These are phyloP conservation scores for Dyspetes luteomarginatus DNA, from an alignment of 2,888 invertebrate species.

Conservation along the genomic window DNA sequence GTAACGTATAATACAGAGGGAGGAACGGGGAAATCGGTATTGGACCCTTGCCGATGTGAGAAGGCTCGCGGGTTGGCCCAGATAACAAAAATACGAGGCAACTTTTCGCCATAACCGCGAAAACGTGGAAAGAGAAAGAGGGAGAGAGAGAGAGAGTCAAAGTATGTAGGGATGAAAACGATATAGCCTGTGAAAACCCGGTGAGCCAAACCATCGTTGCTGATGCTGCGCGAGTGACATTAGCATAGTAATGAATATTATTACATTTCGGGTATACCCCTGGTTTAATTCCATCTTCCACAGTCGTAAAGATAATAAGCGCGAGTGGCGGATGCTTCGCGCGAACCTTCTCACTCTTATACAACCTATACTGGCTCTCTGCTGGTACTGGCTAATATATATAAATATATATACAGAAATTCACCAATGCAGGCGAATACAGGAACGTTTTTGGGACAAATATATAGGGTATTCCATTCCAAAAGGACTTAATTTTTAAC, in stretches of 20 bases:
- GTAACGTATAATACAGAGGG: not conserved
- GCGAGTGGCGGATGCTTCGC: constrained; percentile 77
- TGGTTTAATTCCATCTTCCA: constrained; percentile 83
- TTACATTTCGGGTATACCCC: constrained; percentile 83
- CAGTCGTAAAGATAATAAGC: constrained; percentile 84
- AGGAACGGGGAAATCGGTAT: constrained; percentile 45
- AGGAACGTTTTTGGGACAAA: not conserved
- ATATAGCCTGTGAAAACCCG: constrained; percentile 62
- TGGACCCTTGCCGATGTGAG: constrained; percentile 65
- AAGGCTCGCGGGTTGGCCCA: constrained; percentile 75
- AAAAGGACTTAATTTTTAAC: not conserved
- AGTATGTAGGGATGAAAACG: constrained; percentile 30
- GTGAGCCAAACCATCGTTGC: constrained; percentile 60
- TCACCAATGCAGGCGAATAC: not conserved
- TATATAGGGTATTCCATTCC: not conserved
- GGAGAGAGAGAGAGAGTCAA: constrained; percentile 32
- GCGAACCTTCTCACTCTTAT: constrained; percentile 65
- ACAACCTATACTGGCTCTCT: constrained; percentile 7
- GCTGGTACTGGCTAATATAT: constrained; percentile 9
- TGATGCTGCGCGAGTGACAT: constrained; percentile 79
- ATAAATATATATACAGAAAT: not conserved
- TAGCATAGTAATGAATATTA: constrained; percentile 84
- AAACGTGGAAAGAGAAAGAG: constrained; percentile 62
- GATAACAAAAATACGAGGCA: constrained; percentile 83
- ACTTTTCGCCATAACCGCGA: constrained; percentile 80